Base-by-base conservation (phyloP, 2,113 vertebrate genomes). In the Notothenia coriiceps region DNA sequence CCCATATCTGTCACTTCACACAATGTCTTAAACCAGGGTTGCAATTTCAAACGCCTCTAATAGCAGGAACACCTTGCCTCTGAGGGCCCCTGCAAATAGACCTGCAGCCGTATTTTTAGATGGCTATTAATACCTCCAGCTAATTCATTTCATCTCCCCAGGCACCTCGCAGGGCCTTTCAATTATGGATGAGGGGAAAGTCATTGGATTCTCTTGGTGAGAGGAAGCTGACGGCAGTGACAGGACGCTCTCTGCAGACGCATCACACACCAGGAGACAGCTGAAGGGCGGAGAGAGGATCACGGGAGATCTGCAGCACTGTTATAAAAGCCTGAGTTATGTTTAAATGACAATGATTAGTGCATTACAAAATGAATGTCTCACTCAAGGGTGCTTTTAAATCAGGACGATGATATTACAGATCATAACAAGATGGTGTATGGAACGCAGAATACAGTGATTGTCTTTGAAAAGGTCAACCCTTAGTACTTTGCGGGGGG, bases 151-250 rank as follows among this genome's bases (percentile, higher is more conserved):
- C 86, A 89, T 88, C 85, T 92, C 93, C 93, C 93, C 83, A 82
- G 92, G 90, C 90, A 93, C 91, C 92, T 91, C 77, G 90, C 87
- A 79, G 74, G 86, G 89, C 88, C 92, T 92, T 89, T 94, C 94
- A 93, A 94, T 94, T 94, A 95, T 94, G 89, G 87, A 94, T 93
- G 92, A 94, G 90, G 85, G 91, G 92, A 92, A 92, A 93, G 92
- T 93, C 90, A 94, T 93, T 91, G 90, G 91, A 90, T 92, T 92
- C 87, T 90, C 80, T 8, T 33, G 73, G 83, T 84, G 89, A 82
- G 88, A 91, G 88, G 91, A 88, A 88, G 88, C 79, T 54, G 88
- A 79, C 14, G 69, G 74, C 67, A 49, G 86, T 79, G 90, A 91
- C 88, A 85, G 88, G 79, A 80, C 49, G 63, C 79, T 82, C 89